A percentile compares a stretch with the other conserved stretches of the same genome.
These are phyloP conservation scores for Eueides isabella DNA, from an alignment of 1,140 invertebrate genomes.

Conservation along the genomic window DNA sequence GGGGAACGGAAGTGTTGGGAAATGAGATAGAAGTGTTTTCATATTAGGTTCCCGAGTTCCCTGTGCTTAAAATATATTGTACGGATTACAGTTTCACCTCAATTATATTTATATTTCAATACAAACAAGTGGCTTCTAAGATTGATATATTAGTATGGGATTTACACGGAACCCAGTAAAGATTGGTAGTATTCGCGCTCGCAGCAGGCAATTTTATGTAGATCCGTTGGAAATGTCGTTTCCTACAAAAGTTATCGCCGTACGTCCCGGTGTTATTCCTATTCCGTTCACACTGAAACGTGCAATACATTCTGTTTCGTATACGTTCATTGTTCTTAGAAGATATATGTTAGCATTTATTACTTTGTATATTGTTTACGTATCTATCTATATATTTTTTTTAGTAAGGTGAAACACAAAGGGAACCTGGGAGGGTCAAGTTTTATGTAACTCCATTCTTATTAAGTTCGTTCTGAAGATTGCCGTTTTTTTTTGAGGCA, in stretches of 20 bases:
- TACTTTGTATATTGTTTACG: background rate
- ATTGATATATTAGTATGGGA: background rate
- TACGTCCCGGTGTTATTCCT: conserved; percentile 17
- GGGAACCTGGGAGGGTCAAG: too few relatives aligned
- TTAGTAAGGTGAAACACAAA: background rate
- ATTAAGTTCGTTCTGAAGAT: too few relatives aligned
- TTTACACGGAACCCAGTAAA: background rate
- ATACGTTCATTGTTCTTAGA: conserved; percentile 21
- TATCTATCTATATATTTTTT: background rate
- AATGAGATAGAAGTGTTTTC: background rate
- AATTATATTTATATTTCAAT: too few relatives aligned
- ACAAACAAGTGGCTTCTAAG: too few relatives aligned
- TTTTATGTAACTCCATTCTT: too few relatives aligned
- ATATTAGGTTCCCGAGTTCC: background rate
- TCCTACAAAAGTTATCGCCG: conserved; percentile 31
- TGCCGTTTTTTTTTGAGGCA: too few relatives aligned
- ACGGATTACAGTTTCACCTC: too few relatives aligned
- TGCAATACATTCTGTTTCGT: conserved; percentile 30
- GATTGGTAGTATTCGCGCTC: background rate
- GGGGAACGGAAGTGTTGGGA: background rate
- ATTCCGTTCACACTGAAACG: conserved; percentile 25
- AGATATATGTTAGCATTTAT: background rate
- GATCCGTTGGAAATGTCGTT: conserved; percentile 36
- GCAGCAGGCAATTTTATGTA: conserved; percentile 17
- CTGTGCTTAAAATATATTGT: background rate